Percentiles rank a stretch among this genome's conserved stretches.
Evolutionary conservation across 1,140 invertebrate species (phyloP).

Genomic region (Halesus radiatus): DNA sequence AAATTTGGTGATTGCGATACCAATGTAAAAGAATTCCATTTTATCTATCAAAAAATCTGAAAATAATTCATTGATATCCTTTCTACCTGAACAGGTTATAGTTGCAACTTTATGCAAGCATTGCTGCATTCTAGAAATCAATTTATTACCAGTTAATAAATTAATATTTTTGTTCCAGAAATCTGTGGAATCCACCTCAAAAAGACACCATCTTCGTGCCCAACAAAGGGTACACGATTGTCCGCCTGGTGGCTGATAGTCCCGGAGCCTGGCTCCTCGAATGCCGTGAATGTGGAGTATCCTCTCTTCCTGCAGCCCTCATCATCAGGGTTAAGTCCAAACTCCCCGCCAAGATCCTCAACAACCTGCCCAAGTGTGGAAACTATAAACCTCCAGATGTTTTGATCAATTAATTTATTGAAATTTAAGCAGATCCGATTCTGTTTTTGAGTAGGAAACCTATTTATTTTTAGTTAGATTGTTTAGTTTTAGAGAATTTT

Average conservation of each 20-base stretch:
- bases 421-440: neutral
- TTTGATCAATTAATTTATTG: conserved; percentile 60
- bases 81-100: too few species aligned
- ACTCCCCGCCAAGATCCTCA: conserved; percentile 63
- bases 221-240: conserved; percentile 70
- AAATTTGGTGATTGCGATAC: too few species aligned
- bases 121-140: too few species aligned
- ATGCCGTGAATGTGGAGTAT: conserved; percentile 64
- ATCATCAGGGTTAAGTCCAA: conserved; percentile 64
- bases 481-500: too few species aligned
- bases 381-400: conserved; percentile 67
- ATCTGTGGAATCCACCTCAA: conserved; percentile 63
- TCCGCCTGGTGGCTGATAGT: conserved; percentile 68
- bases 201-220: conserved; percentile 74
- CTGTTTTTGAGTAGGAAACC: neutral
- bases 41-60: too few species aligned
- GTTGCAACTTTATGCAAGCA: too few species aligned
- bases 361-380: conserved; percentile 66
- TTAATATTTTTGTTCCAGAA: conserved; percentile 59
- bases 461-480: conserved; percentile 7
- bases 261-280: conserved; percentile 70
- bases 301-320: conserved; percentile 64
- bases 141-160: too few species aligned
- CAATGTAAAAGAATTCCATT: too few species aligned
- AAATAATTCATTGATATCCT: too few species aligned